phyloP scores from a whole-genome alignment of 2,113 vertebrate genomes.

The Eclectus roratus region DNA sequence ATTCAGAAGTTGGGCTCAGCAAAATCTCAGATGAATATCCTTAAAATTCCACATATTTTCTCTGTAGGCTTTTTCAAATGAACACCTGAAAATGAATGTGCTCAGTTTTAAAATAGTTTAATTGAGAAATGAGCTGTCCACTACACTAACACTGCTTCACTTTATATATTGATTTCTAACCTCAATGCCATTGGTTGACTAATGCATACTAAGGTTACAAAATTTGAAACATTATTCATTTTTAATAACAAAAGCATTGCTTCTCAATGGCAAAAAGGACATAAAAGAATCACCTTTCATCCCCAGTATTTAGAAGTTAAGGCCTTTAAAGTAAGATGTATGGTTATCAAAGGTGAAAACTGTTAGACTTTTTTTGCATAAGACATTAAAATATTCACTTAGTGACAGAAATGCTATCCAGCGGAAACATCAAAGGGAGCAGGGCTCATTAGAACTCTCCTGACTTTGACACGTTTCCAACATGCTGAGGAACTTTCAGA shows the following conservation, averaged over 20 bases:
- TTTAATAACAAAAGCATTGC: conserved; percentile 22
- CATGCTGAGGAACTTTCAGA: conserved; percentile 4
- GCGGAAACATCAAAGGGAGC: conserved; percentile 28
- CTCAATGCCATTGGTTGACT: not conserved
- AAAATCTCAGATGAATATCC: not conserved
- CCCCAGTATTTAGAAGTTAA: conserved; percentile 24
- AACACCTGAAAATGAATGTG: not conserved
- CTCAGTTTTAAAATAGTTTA: not conserved
- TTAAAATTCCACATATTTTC: not conserved
- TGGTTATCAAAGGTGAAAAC: conserved; percentile 34
- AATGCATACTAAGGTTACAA: not conserved
- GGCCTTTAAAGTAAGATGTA: conserved; percentile 31
- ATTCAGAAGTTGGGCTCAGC: not conserved
- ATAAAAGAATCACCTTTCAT: conserved; percentile 36
- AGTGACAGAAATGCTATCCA: not conserved
- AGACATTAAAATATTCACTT: conserved; percentile 33
- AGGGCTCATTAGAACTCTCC: conserved; percentile 42
- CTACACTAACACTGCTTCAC: not conserved
- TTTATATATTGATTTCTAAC: conserved; percentile 2
- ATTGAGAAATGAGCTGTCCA: not conserved
- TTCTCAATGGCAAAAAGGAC: conserved; percentile 6
- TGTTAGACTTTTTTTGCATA: conserved; percentile 27
- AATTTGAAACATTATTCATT: conserved; percentile 20
- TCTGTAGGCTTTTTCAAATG: not conserved
- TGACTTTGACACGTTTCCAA: conserved; percentile 23